Conservation (phyloP, 2,888 invertebrate genomes). For the Agrotis puta region DNA sequence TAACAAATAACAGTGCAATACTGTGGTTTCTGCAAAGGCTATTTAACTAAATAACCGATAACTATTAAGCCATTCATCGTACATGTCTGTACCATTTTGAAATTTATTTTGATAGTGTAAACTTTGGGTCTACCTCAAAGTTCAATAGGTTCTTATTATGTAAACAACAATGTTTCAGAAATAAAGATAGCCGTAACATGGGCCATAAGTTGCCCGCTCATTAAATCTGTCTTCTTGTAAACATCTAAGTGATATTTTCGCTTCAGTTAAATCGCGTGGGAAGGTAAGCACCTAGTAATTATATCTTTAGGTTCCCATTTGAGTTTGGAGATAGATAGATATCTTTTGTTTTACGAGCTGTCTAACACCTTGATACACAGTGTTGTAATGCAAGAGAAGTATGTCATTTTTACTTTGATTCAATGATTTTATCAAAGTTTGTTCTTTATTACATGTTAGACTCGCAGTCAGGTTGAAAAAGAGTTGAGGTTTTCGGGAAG, state of each 20-base stretch:
- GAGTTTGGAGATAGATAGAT: constrained; percentile 25
- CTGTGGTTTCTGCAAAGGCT: no score
- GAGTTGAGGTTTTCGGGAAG: no score
- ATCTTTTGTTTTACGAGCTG: constrained; percentile 26
- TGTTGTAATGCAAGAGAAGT: constrained; percentile 6
- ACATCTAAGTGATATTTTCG: constrained; percentile 49
- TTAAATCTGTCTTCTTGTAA: constrained; percentile 43
- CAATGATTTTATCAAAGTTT: no score
- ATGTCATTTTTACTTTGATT: neutral
- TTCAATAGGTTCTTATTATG: constrained; percentile 19
- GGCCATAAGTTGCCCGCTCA: constrained; percentile 38
- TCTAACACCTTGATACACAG: constrained; percentile 14
- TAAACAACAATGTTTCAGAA: constrained; percentile 38
- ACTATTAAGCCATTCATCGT: neutral
- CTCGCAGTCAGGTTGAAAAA: no score
- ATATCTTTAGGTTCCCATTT: constrained; percentile 35
- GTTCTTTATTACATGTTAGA: no score
- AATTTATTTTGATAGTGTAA: constrained; percentile 7
- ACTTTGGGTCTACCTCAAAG: constrained; percentile 25
- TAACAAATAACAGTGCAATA: neutral
- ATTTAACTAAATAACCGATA: neutral
- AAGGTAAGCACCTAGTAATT: constrained; percentile 50
- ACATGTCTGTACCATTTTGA: neutral
- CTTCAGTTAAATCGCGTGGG: constrained; percentile 51
- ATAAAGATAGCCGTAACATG: constrained; percentile 27